phyloP scores from a whole-genome alignment of 1,140 invertebrate species.

The Teleopsis dalmanni region DNA sequence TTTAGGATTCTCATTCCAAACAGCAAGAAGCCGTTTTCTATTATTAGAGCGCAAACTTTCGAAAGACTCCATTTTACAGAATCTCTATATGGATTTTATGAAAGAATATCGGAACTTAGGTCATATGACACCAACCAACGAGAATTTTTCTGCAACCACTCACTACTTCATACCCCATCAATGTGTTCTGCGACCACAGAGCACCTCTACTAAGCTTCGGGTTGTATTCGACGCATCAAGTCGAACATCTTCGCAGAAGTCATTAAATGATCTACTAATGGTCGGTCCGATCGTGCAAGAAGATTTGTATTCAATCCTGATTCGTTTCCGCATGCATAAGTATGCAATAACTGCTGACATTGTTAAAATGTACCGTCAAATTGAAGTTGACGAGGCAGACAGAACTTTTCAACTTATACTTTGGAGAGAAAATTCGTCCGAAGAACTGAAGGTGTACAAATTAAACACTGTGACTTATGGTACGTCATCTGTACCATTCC shows the following conservation, averaged over 20 bases:
- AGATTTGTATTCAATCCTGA: conserved; percentile 28
- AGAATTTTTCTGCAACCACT: conserved; percentile 16
- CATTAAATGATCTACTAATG: conserved; percentile 17
- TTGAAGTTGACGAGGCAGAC: conserved; percentile 18
- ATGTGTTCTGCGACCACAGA: neutral
- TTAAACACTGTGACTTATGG: conserved; percentile 34
- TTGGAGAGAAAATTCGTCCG: conserved; percentile 22
- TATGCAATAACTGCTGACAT: conserved; percentile 20
- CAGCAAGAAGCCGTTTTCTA: conserved; percentile 25
- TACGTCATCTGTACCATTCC: conserved; percentile 28
- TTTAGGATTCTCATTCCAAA: no score
- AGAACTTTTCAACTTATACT: conserved; percentile 35
- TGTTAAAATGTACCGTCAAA: conserved; percentile 34
- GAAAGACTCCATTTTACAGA: conserved; percentile 16
- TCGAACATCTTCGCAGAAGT: conserved; percentile 9
- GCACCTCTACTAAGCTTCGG: conserved; percentile 16
- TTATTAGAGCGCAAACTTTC: conserved; percentile 29
- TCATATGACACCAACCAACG: conserved; percentile 33
- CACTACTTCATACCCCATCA: conserved; percentile 23
- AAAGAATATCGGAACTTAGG: conserved; percentile 33
- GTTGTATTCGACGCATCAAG: conserved; percentile 10
- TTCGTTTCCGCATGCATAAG: conserved; percentile 36
- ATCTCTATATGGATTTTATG: conserved; percentile 21
- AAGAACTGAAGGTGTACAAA: conserved; percentile 14
- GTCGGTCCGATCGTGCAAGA: conserved; percentile 14